Conservation (phyloP, 2,113 vertebrate genomes). For the Microcebus lehilahytsara region DNA sequence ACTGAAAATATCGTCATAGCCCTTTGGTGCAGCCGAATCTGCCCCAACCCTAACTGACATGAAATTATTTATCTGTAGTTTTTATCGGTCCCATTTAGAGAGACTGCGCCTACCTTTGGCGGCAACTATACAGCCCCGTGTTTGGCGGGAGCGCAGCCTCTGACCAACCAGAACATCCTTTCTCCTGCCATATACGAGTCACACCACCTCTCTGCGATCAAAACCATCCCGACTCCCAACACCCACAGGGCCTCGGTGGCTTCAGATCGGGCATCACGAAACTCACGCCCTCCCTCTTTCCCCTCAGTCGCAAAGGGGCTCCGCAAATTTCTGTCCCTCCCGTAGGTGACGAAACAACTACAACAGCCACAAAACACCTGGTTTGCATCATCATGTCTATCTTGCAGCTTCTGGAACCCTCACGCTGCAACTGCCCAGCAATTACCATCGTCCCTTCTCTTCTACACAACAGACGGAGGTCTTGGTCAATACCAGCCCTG, state of each 20-base stretch:
- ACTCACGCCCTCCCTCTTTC: background rate
- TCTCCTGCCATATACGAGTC: rapidly evolving
- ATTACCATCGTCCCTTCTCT: background rate
- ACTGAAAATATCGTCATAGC: background rate
- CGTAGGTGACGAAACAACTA: background rate
- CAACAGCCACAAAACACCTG: rapidly evolving
- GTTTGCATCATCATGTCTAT: rapidly evolving
- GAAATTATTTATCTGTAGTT: too few species aligned
- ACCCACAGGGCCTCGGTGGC: rapidly evolving
- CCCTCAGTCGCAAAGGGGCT: rapidly evolving
- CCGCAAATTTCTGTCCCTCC: background rate
- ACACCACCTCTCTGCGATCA: background rate
- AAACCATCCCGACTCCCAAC: background rate
- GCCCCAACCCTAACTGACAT: rapidly evolving
- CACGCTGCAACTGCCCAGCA: background rate
- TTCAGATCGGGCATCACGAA: rapidly evolving
- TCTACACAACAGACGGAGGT: background rate
- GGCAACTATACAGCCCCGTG: rapidly evolving
- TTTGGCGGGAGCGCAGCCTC: background rate
- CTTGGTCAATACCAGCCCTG: background rate
- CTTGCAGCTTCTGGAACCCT: background rate
- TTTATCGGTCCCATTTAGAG: rapidly evolving
- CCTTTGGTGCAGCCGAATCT: background rate
- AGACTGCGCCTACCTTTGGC: rapidly evolving
- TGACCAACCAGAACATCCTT: rapidly evolving